Conservation (phyloP, 2,888 invertebrate species). For the Pammene fasciana region DNA sequence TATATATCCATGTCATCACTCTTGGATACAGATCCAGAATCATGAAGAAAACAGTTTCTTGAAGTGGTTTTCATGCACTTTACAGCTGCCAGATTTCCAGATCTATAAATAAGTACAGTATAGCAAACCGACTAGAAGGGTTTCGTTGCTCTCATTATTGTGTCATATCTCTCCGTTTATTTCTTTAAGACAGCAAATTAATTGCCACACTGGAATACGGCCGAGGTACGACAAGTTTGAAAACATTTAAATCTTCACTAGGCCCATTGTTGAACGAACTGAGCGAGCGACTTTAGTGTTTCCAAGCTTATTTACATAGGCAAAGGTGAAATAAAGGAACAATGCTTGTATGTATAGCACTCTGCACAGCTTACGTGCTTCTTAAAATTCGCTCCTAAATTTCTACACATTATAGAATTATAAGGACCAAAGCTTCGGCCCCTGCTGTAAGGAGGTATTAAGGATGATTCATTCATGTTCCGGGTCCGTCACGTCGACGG, state of each 20-base stretch:
- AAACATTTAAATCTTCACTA: constrained; percentile 43
- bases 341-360: constrained; percentile 54
- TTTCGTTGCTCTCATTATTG: no score
- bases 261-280: constrained; percentile 47
- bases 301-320: constrained; percentile 59
- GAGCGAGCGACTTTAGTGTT: constrained; percentile 45
- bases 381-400: constrained; percentile 4
- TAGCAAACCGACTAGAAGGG: no score
- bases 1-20: no score
- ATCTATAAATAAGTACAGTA: no score
- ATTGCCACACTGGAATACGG: constrained; percentile 21
- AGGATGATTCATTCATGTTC: constrained; percentile 11
- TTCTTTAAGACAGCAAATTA: neutral
- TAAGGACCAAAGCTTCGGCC: constrained; percentile 11
- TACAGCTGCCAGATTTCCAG: no score
- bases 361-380: constrained; percentile 28
- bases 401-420: constrained; percentile 6
- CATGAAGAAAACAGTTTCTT: no score
- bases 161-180: no score
- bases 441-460: constrained; percentile 31
- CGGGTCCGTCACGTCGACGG: no score
- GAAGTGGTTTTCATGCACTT: no score
- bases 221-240: constrained; percentile 38
- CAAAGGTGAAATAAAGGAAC: constrained; percentile 62
- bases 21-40: no score